Conservation (phyloP, 2,888 invertebrate genomes). For the Sarcophaga subvicina region DNA sequence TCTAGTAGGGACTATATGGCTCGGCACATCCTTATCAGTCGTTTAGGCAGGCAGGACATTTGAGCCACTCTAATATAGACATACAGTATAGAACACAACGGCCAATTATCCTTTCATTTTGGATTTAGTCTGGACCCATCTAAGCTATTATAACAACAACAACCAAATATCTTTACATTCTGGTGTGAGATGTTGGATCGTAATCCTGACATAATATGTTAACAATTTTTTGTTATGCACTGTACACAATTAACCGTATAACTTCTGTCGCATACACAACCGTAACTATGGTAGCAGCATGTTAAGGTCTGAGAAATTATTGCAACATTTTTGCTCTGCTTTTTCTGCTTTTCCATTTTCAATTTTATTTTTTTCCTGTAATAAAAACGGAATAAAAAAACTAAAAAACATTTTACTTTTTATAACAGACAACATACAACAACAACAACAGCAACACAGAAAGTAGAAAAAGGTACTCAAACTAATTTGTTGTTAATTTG, state of each 20-base stretch:
- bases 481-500: neutral
- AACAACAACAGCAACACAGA: too few relatives aligned
- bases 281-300: neutral
- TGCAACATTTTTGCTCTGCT: slow-evolving; percentile 41
- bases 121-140: too few relatives aligned
- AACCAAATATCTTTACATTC: too few relatives aligned
- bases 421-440: neutral
- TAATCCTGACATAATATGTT: neutral
- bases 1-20: too few relatives aligned
- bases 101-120: too few relatives aligned
- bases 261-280: slow-evolving; percentile 3
- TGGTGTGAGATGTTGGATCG: too few relatives aligned
- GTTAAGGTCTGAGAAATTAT: slow-evolving; percentile 24
- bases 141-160: too few relatives aligned
- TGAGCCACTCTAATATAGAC: too few relatives aligned
- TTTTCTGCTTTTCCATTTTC: slow-evolving; percentile 36
- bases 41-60: too few relatives aligned
- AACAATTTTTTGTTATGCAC: slow-evolving; percentile 16
- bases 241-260: neutral
- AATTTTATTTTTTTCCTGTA: slow-evolving; percentile 32
- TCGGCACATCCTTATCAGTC: too few relatives aligned
- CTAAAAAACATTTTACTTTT: neutral
- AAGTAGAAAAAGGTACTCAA: neutral
- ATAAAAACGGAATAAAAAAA: neutral
- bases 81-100: too few relatives aligned